These are phyloP conservation scores for Dinocampus coccinellae DNA, from an alignment of 2,888 invertebrate species.

Conservation along the genomic window DNA sequence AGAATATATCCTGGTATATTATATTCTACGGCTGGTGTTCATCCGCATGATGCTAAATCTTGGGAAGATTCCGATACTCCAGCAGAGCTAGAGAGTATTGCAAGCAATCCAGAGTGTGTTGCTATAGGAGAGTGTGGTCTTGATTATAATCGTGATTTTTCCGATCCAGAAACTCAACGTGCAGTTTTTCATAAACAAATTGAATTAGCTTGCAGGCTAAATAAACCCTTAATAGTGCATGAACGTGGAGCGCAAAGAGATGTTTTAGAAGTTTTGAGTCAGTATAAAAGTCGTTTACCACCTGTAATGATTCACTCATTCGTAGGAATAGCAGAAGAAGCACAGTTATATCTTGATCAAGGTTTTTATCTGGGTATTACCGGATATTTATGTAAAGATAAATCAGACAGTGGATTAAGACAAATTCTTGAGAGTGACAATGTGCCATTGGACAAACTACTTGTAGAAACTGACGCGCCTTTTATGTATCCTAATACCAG, in stretches of 20 bases:
- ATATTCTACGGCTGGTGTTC: slow-evolving; percentile 92
- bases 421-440: slow-evolving; percentile 84
- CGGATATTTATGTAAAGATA: slow-evolving; percentile 91
- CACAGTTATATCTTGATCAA: slow-evolving; percentile 83
- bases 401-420: slow-evolving; percentile 90
- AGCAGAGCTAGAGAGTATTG: slow-evolving; percentile 79
- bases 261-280: slow-evolving; percentile 79
- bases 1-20: slow-evolving; percentile 91
- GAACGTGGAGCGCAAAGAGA: slow-evolving; percentile 93
- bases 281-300: slow-evolving; percentile 76
- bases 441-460: slow-evolving; percentile 85
- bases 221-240: slow-evolving; percentile 90
- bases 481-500: slow-evolving; percentile 97
- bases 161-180: slow-evolving; percentile 88
- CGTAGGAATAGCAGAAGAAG: slow-evolving; percentile 89
- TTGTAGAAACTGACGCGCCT: slow-evolving; percentile 94
- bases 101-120: slow-evolving; percentile 89
- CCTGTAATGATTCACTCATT: slow-evolving; percentile 92
- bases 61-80: slow-evolving; percentile 76
- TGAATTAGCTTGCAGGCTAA: slow-evolving; percentile 86
- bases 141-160: slow-evolving; percentile 95
- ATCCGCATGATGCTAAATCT: slow-evolving; percentile 94
- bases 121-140: slow-evolving; percentile 95
- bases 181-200: slow-evolving; percentile 90
- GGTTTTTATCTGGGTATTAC: slow-evolving; percentile 90